Conservation (phyloP, 37 sponge, comb jelly and placozoan genomes). For the Aplysina aerophoba region DNA sequence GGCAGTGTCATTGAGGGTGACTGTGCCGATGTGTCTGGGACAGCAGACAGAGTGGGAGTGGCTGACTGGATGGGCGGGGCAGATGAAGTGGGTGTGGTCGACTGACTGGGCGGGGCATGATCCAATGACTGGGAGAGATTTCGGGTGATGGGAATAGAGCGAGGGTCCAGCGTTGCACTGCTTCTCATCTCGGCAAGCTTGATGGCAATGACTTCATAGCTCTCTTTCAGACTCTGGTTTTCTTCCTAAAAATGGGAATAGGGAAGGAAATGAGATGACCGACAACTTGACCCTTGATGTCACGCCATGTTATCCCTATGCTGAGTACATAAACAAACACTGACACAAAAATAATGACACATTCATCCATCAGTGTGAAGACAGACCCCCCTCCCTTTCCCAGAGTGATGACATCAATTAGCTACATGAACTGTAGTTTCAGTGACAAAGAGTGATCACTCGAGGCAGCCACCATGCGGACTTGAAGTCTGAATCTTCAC, state of each 20-base stretch:
- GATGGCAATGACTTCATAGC: slow-evolving; percentile 8
- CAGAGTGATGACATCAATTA: no score
- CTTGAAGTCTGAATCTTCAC: slow-evolving; percentile 17
- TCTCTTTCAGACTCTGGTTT: slow-evolving; percentile 12
- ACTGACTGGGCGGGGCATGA: neutral
- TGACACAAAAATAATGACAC: no score
- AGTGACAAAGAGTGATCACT: no score
- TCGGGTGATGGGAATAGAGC: neutral
- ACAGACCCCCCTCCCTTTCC: no score
- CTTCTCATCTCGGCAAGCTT: slow-evolving; percentile 7
- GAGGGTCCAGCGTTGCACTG: neutral
- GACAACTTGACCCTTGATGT: neutral
- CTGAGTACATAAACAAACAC: no score
- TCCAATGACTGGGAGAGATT: neutral
- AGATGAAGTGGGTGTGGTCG: neutral
- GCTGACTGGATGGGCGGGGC: neutral
- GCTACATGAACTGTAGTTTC: no score
- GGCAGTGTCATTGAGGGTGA: slow-evolving; percentile 12
- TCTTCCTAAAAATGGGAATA: slow-evolving; percentile 3
- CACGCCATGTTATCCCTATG: no score
- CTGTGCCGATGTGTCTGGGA: neutral
- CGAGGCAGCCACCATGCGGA: no score
- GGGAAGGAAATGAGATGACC: neutral
- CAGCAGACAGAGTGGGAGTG: neutral
- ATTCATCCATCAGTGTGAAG: no score